A percentile compares a stretch with the other conserved stretches of the same genome.
Evolutionary conservation across 1,140 invertebrate species (phyloP).

Genomic region (Lepidostoma basale): DNA sequence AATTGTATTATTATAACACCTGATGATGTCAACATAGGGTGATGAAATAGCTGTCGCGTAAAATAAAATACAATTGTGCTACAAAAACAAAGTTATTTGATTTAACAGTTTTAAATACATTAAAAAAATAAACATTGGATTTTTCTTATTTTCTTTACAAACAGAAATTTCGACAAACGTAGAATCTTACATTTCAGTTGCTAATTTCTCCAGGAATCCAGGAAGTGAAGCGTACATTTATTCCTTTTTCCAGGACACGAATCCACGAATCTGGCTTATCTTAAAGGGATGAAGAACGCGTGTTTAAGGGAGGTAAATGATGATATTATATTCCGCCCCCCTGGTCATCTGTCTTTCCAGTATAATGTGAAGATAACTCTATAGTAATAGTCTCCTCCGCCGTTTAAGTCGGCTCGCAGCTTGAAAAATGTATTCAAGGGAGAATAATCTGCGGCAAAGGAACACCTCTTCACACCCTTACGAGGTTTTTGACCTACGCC

Average conservation of each 20-base stretch:
- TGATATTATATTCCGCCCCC: constrained; percentile 5
- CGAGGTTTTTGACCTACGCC: background rate
- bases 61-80: no score
- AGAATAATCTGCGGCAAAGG: constrained; percentile 11
- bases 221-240: background rate
- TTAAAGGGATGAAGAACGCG: constrained; percentile 2
- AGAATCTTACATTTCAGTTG: no score
- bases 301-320: constrained; percentile 14
- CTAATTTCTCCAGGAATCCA: no score
- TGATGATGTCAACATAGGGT: no score
- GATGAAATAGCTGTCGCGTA: no score
- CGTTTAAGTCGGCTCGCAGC: background rate
- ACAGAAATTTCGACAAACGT: no score
- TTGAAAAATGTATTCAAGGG: constrained; percentile 5
- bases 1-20: no score
- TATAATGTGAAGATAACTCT: constrained; percentile 14
- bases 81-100: no score
- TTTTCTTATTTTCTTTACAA: no score
- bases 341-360: constrained; percentile 14
- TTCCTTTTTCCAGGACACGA: background rate
- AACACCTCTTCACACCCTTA: background rate
- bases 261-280: background rate
- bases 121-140: no score
- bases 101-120: no score
- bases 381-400: background rate